phyloP scores from a whole-genome alignment of 2,113 vertebrate genomes.

The human (Homo sapiens) region DNA sequence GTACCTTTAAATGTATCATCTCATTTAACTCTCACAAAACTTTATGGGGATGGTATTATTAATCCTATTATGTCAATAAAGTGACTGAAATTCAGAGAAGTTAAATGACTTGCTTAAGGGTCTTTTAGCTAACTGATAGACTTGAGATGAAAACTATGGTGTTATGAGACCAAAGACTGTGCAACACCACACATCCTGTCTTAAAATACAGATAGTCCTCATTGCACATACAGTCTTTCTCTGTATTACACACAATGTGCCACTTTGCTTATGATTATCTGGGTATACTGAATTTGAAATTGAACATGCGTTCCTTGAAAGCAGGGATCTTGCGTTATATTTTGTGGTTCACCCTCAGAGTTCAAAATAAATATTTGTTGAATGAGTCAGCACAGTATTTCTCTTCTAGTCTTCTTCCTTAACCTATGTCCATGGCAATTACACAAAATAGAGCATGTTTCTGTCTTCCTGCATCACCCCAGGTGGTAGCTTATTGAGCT shows the following conservation, averaged over 20 bases:
- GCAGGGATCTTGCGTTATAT: background rate
- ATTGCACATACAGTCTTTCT: background rate
- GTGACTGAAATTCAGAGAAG: background rate
- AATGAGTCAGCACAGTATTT: background rate
- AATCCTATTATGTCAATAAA: background rate
- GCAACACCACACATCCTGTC: background rate
- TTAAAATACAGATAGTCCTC: background rate
- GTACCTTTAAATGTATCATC: background rate
- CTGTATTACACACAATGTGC: background rate
- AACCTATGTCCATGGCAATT: background rate
- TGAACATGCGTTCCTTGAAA: constrained; percentile 1
- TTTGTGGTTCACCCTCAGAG: background rate
- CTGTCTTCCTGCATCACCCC: background rate
- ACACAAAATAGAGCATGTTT: background rate
- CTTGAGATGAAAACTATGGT: background rate
- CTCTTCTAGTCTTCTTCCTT: background rate
- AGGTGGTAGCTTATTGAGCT: background rate
- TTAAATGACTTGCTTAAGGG: background rate
- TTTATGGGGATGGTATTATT: background rate
- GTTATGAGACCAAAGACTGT: background rate
- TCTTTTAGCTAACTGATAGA: background rate
- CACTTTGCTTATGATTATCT: background rate
- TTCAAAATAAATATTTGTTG: constrained; percentile 38
- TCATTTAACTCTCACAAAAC: background rate
- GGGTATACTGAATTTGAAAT: background rate